These are phyloP conservation scores for Menura novaehollandiae DNA, from an alignment of 2,113 vertebrate species.

Conservation along the genomic window DNA sequence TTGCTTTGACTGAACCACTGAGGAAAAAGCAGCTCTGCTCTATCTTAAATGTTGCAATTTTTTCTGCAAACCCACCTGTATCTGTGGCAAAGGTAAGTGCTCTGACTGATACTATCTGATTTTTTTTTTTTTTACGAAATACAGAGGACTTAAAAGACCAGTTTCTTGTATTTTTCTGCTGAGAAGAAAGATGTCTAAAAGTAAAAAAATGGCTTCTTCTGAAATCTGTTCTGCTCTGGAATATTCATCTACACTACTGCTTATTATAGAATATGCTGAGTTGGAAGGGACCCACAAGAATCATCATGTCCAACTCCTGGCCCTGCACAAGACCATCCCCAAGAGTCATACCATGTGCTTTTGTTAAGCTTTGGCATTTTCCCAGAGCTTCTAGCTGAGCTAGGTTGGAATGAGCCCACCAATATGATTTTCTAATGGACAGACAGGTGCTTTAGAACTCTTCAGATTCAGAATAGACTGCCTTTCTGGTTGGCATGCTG, in stretches of 20 bases:
- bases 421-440: background rate
- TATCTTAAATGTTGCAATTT: background rate
- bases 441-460: background rate
- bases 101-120: background rate
- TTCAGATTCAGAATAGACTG: background rate
- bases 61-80: background rate
- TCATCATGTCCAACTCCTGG: fast-evolving
- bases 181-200: background rate
- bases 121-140: background rate
- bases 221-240: background rate
- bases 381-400: background rate
- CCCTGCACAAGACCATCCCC: background rate
- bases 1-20: background rate
- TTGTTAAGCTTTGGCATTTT: background rate
- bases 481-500: background rate
- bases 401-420: background rate
- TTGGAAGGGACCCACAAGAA: background rate
- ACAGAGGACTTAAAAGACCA: background rate
- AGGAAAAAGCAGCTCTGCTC: background rate
- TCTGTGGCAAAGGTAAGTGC: background rate
- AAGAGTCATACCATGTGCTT: background rate
- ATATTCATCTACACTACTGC: background rate
- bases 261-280: background rate
- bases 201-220: background rate
- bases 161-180: background rate